Evolutionary conservation across 1,140 invertebrate genomes (phyloP).

Genomic region (Globodera rostochiensis): DNA sequence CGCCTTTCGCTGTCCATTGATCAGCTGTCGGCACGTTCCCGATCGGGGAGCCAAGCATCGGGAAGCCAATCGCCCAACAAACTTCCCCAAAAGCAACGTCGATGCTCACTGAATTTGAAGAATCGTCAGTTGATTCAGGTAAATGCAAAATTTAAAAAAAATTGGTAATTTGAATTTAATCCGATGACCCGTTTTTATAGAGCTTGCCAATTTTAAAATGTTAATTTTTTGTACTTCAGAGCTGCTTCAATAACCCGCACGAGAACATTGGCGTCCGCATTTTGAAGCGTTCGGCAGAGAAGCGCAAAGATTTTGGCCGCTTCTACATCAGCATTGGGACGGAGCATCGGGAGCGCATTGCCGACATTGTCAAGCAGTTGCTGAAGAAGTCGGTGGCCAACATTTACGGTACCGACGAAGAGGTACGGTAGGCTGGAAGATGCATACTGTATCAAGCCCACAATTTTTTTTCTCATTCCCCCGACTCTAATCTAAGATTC

Average conservation of each 20-base stretch:
- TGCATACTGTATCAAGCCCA: too few relatives aligned
- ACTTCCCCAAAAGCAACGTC: constrained; percentile 24
- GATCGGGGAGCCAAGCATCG: constrained; percentile 25
- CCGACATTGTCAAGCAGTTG: constrained; percentile 56
- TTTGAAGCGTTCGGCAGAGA: constrained; percentile 56
- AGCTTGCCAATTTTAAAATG: neutral
- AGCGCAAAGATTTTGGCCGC: constrained; percentile 49
- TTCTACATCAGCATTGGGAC: constrained; percentile 50
- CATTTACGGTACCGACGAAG: constrained; percentile 59
- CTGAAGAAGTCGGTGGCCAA: constrained; percentile 61
- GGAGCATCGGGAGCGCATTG: constrained; percentile 56
- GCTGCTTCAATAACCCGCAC: constrained; percentile 63
- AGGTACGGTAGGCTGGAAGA: constrained; percentile 4
- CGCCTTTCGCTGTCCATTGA: constrained; percentile 33
- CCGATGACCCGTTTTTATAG: constrained; percentile 13
- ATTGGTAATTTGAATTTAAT: neutral
- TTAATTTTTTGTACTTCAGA: constrained; percentile 35
- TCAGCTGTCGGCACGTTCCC: constrained; percentile 19
- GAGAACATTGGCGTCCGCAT: constrained; percentile 57
- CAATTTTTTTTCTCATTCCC: too few relatives aligned
- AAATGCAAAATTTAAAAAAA: neutral
- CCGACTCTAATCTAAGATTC: too few relatives aligned
- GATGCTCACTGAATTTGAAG: constrained; percentile 47
- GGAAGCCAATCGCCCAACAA: constrained; percentile 33
- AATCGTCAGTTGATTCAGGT: constrained; percentile 59